Evolutionary conservation across 2,797 vertebrate genomes (phyloP).

Genomic region (Anniella stebbinsi): DNA sequence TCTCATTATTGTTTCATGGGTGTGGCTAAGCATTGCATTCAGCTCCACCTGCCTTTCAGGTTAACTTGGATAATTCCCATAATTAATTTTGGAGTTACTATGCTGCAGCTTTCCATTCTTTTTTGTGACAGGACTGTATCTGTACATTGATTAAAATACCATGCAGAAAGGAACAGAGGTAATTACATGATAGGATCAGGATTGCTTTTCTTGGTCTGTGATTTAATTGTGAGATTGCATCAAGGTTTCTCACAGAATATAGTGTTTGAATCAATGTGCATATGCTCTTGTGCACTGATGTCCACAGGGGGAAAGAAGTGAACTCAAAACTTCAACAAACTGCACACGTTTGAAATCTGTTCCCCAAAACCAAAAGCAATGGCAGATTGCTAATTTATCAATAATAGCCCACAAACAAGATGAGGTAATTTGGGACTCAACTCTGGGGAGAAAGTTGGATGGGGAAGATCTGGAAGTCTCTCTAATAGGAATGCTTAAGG

Average conservation of each 20-base stretch:
- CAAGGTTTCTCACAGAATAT: neutral
- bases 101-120: neutral
- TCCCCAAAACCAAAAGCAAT: neutral
- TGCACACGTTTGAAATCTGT: neutral
- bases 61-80: neutral
- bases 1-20: neutral
- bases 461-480: no score
- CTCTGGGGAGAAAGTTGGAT: no score
- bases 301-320: neutral
- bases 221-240: neutral
- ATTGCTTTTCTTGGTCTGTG: neutral
- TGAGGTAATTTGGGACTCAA: neutral
- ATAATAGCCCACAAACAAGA: neutral
- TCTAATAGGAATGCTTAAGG: neutral
- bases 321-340: neutral
- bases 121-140: neutral
- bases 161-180: neutral
- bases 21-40: neutral
- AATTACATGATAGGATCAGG: neutral
- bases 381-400: neutral
- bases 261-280: neutral
- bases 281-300: neutral
- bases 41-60: neutral
- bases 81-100: neutral
- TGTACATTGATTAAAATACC: neutral